Base-by-base conservation (phyloP, 2,113 vertebrate genomes). In the Sinocyclocheilus anshuiensis region DNA sequence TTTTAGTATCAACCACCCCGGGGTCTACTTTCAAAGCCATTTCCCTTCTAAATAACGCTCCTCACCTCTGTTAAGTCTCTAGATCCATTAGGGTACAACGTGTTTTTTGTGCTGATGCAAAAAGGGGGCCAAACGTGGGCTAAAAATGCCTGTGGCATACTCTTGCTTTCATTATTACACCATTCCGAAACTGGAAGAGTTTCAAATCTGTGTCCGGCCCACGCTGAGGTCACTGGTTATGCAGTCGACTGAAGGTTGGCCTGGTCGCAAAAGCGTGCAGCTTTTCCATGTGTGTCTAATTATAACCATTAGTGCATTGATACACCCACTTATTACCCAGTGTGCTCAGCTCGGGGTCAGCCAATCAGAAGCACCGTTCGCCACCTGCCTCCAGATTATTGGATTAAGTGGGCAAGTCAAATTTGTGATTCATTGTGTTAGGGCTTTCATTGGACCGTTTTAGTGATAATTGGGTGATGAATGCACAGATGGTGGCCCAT, bases 391-490 rank as follows among this genome's bases (percentile, higher is more conserved):
- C 29, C 53, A 88, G 84, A 84, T 92, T 87, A 91, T 88, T 89
- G 88, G 90, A 88, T 91, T 90, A 92, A 84, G 59, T 55, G 55
- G 75, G 80, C 81, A 55, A 87, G 87, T 81, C 87, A 85, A 61
- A 88, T 69, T 86, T 89, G 18, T 48, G 67, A 59, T 86, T 86
- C 69, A 77, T 83, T 87, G 67, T 81, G 65, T 59, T 79, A 81
- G 79, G 24, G 39, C 82, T 86, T 88, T 85, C 79, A 86, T 86
- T 89, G 86, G 88, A 85, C 86, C 36, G 74, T 83, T 85, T 48
- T 59, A 82, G 86, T 87, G 89, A 87, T 90, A 90, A 90, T 90
- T 89, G 80, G 84, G 65, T 89, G 87, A 88, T 89, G 87, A 90
- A 90, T 86, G 86, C 85, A 83, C 89, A 88, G 88, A 89, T 90